phyloP scores from a whole-genome alignment of 2,888 invertebrate genomes.

The Tryphoninae sp. region DNA sequence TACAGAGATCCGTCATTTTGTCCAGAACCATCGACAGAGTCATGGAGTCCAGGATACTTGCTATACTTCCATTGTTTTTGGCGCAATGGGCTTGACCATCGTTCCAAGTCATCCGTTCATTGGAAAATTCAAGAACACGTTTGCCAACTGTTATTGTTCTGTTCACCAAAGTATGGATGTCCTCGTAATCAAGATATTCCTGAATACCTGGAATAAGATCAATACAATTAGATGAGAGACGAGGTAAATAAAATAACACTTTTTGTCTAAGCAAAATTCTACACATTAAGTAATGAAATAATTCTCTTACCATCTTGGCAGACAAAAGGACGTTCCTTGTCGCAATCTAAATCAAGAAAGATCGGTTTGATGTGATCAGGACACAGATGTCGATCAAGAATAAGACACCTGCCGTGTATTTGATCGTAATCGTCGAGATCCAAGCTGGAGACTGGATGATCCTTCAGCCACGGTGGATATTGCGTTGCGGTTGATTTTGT shows the following conservation, averaged over 20 bases:
- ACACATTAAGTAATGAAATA: too few species aligned
- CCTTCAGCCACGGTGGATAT: constrained; percentile 65
- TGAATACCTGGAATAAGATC: constrained; percentile 25
- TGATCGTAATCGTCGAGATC: constrained; percentile 28
- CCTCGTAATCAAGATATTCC: neutral
- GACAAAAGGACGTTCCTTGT: constrained; percentile 65
- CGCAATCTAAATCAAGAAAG: constrained; percentile 66
- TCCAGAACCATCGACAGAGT: constrained; percentile 59
- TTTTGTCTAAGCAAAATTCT: neutral
- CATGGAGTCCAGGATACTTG: constrained; percentile 57
- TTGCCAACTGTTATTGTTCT: constrained; percentile 37
- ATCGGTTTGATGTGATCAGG: constrained; percentile 61
- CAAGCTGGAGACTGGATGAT: constrained; percentile 51
- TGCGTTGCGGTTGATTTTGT: constrained; percentile 43
- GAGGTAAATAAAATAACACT: neutral
- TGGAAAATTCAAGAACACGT: constrained; percentile 53
- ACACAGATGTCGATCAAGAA: constrained; percentile 66
- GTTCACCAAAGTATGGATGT: neutral
- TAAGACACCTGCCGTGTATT: constrained; percentile 54
- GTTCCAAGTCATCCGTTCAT: constrained; percentile 61
- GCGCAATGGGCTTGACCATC: constrained; percentile 58
- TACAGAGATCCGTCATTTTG: constrained; percentile 63
- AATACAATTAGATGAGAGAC: neutral
- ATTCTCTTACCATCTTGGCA: constrained; percentile 58
- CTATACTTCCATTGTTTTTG: constrained; percentile 53